phyloP scores from a whole-genome alignment of 2,113 vertebrate genomes.

The Oryzias curvinotus region DNA sequence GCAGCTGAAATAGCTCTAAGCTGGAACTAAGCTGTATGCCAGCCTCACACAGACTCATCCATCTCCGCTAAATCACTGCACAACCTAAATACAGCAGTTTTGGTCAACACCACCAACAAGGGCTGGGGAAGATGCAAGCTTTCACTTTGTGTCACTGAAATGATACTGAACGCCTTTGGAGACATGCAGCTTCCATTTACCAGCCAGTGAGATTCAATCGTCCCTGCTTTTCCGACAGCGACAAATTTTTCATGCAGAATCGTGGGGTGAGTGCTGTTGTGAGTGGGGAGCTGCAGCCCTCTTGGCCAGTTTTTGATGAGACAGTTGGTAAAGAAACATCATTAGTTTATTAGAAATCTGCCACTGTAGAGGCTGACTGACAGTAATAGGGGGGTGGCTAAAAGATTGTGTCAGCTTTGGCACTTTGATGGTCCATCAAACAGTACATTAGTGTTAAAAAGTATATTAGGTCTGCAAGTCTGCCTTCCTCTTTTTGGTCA shows the following conservation, averaged over 20 bases:
- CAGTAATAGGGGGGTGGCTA: slow-evolving; percentile 72
- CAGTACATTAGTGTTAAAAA: slow-evolving; percentile 74
- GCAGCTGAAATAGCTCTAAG: slow-evolving; percentile 56
- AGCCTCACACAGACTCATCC: slow-evolving; percentile 61
- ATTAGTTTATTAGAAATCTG: slow-evolving; percentile 78
- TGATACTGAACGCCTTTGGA: slow-evolving; percentile 26
- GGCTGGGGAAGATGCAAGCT: slow-evolving; percentile 23
- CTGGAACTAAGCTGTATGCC: slow-evolving; percentile 60
- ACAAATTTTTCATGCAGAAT: slow-evolving; percentile 24
- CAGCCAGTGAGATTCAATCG: slow-evolving; percentile 35
- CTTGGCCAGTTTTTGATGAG: slow-evolving; percentile 52
- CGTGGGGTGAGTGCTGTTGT: slow-evolving; percentile 40
- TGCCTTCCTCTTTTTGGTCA: slow-evolving; percentile 35
- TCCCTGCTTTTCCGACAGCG: slow-evolving; percentile 12
- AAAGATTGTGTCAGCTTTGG: slow-evolving; percentile 76
- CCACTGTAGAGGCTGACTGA: slow-evolving; percentile 70
- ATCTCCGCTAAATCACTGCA: slow-evolving; percentile 43
- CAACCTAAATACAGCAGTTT: slow-evolving; percentile 57
- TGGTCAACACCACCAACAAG: slow-evolving; percentile 22
- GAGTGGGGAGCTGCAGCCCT: slow-evolving; percentile 47
- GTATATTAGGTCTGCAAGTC: slow-evolving; percentile 62
- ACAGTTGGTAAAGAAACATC: slow-evolving; percentile 67
- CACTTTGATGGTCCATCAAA: slow-evolving; percentile 69
- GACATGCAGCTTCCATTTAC: slow-evolving; percentile 10
- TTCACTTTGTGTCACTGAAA: slow-evolving; percentile 43